A percentile compares a stretch with the other conserved stretches of the same genome.
Evolutionary conservation across 2,888 invertebrate species (phyloP).

Genomic region (Pyrochroa serraticornis): DNA sequence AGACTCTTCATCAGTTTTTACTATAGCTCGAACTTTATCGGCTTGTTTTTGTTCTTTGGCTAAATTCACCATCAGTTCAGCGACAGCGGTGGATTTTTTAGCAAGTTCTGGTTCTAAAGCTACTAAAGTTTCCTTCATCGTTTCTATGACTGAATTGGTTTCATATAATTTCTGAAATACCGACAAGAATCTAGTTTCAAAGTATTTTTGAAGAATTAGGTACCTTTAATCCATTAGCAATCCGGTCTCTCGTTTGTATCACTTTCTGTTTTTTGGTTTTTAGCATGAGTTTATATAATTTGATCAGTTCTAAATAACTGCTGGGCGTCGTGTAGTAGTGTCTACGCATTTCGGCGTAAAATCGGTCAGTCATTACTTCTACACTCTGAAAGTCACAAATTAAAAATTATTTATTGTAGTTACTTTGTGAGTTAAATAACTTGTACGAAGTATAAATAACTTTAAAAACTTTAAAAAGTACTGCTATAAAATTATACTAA

Average conservation of each 20-base stretch:
- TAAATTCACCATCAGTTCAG: conserved; percentile 74
- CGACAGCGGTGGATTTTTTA: conserved; percentile 76
- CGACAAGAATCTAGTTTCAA: conserved; percentile 40
- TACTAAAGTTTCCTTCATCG: conserved; percentile 84
- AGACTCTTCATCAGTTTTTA: conserved; percentile 81
- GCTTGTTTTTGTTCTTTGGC: conserved; percentile 82
- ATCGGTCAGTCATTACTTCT: conserved; percentile 75
- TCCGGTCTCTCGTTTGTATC: conserved; percentile 68
- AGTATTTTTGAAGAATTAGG: background rate
- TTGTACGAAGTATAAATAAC: too few relatives aligned
- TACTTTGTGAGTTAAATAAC: too few relatives aligned
- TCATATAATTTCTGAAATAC: conserved; percentile 73
- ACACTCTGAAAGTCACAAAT: conserved; percentile 66
- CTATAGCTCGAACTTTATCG: conserved; percentile 79
- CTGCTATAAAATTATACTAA: too few relatives aligned
- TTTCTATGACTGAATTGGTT: conserved; percentile 79
- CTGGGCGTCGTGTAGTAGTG: conserved; percentile 92
- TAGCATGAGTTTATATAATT: conserved; percentile 75
- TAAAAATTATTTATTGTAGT: too few relatives aligned
- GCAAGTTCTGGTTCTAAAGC: conserved; percentile 82
- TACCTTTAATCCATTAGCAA: conserved; percentile 74
- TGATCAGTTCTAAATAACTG: conserved; percentile 85
- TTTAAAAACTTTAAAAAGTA: too few relatives aligned
- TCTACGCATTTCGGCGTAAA: conserved; percentile 82
- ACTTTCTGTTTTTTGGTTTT: conserved; percentile 73